Conservation (phyloP, 2,888 invertebrate species). For the Dilophus febrilis region DNA sequence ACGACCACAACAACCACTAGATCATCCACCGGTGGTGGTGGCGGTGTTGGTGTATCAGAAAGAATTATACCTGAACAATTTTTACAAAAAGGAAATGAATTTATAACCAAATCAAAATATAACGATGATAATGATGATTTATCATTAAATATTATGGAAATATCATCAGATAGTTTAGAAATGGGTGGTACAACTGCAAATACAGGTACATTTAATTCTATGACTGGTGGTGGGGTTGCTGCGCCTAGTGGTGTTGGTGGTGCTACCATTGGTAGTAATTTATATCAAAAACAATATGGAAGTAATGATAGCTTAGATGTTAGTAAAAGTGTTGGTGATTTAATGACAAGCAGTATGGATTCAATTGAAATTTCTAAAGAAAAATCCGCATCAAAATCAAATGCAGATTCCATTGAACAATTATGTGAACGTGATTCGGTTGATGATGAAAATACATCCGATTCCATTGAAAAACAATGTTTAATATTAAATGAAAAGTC, state of each 20-base stretch:
- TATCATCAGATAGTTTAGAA: slow-evolving; percentile 47
- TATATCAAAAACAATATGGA: slow-evolving; percentile 26
- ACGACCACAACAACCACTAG: neutral
- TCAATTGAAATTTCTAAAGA: slow-evolving; percentile 31
- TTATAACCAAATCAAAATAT: slow-evolving; percentile 27
- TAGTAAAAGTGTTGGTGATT: slow-evolving; percentile 34
- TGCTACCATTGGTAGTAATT: no score
- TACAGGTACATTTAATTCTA: neutral
- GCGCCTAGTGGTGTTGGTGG: no score
- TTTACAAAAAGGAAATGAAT: slow-evolving; percentile 17
- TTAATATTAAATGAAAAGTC: slow-evolving; percentile 12
- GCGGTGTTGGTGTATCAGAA: no score
- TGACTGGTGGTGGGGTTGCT: no score
- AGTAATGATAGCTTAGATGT: slow-evolving; percentile 53
- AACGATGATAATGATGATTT: slow-evolving; percentile 21
- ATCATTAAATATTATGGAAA: slow-evolving; percentile 36
- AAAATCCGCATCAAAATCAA: slow-evolving; percentile 18
- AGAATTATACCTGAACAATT: no score
- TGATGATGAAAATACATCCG: slow-evolving; percentile 24
- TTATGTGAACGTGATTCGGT: neutral
- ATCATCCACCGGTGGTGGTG: no score
- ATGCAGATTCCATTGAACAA: slow-evolving; percentile 27
- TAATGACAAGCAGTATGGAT: slow-evolving; percentile 40
- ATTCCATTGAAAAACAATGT: slow-evolving; percentile 23
- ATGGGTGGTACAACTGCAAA: slow-evolving; percentile 3